Evolutionary conservation across 2,797 vertebrate genomes (phyloP).

Genomic region (Sebastes matsubarae): DNA sequence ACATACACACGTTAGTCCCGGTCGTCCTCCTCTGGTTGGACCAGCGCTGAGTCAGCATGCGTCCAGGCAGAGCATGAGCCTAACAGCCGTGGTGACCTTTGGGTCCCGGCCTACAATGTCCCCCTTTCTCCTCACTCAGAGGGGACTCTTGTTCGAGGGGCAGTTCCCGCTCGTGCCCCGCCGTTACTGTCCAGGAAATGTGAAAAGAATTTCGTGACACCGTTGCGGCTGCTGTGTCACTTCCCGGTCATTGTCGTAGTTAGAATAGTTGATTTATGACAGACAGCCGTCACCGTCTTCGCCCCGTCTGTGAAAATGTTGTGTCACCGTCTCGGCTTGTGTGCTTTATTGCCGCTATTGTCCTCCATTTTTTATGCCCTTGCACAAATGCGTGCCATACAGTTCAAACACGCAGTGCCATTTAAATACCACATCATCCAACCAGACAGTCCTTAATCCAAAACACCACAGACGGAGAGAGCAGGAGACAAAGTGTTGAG

Average conservation of each 20-base stretch:
- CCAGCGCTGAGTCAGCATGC: constrained; percentile 72
- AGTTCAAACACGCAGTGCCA: neutral
- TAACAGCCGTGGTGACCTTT: constrained; percentile 66
- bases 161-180: constrained; percentile 64
- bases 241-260: constrained; percentile 57
- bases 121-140: constrained; percentile 66
- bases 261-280: constrained; percentile 43
- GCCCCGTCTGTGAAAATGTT: constrained; percentile 24
- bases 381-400: neutral
- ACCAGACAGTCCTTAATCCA: constrained; percentile 30
- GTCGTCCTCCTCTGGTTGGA: constrained; percentile 27
- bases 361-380: neutral
- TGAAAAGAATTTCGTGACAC: constrained; percentile 54
- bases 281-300: neutral
- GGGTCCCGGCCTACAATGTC: constrained; percentile 66
- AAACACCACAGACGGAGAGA: constrained; percentile 14
- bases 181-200: constrained; percentile 70
- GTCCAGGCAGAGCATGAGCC: constrained; percentile 51
- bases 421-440: constrained; percentile 34
- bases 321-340: constrained; percentile 27
- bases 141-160: constrained; percentile 63
- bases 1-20: constrained; percentile 47
- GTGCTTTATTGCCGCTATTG: constrained; percentile 14
- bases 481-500: constrained; percentile 1
- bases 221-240: constrained; percentile 50